Conservation (phyloP, 2,797 vertebrate species). For the Pristis pectinata region DNA sequence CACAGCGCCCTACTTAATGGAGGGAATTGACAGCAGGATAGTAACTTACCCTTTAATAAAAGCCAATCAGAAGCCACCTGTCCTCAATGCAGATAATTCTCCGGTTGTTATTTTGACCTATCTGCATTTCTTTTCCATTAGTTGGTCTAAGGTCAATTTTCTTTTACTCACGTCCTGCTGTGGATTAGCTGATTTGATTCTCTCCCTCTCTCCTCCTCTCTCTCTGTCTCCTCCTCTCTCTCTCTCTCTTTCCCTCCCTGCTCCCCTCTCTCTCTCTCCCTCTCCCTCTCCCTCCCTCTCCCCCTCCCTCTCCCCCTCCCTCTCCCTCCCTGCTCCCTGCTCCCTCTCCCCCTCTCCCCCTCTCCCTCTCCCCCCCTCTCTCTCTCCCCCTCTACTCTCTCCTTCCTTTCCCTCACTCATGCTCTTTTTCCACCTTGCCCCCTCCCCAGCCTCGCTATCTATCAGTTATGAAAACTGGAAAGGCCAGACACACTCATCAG, state of each 20-base stretch:
- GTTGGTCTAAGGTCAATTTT: background rate
- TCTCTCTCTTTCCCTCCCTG: background rate
- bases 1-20: conserved; percentile 10
- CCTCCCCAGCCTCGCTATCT: too few relatives aligned
- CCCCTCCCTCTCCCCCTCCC: background rate
- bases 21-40: background rate
- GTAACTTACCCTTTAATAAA: background rate
- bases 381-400: background rate
- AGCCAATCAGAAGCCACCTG: background rate
- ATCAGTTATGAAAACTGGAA: too few relatives aligned
- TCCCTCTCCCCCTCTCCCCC: background rate
- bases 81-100: background rate
- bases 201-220: background rate
- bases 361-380: too few relatives aligned
- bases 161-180: background rate
- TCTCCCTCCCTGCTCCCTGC: too few relatives aligned
- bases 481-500: too few relatives aligned
- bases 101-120: background rate
- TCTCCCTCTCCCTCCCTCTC: too few relatives aligned
- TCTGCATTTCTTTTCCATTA: background rate
- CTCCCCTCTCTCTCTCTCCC: too few relatives aligned
- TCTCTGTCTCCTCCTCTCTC: background rate
- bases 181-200: background rate
- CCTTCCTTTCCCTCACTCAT: background rate
- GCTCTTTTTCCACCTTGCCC: too few relatives aligned